Evolutionary conservation across 1,140 invertebrate species (phyloP).

Genomic region (Lerema accius): DNA sequence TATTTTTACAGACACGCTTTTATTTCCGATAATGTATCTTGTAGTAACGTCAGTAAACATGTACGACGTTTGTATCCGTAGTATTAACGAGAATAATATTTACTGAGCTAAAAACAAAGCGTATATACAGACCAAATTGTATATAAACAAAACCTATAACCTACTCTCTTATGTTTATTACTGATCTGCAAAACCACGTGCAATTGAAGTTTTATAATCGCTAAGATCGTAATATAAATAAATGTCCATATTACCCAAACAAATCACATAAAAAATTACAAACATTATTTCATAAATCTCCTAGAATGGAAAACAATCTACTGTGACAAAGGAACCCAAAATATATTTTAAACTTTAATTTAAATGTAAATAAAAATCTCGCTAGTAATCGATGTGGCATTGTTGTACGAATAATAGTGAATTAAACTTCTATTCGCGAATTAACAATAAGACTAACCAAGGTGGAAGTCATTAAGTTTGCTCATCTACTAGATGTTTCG

Average conservation of each 20-base stretch:
- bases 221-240: too few species aligned
- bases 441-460: conserved; percentile 42
- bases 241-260: too few species aligned
- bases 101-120: too few species aligned
- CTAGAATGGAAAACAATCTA: background rate
- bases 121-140: too few species aligned
- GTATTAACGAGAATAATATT: conserved; percentile 8
- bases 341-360: background rate
- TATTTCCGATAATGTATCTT: conserved; percentile 2
- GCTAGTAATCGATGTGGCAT: conserved; percentile 2
- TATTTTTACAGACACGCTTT: conserved; percentile 21
- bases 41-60: conserved; percentile 10
- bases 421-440: conserved; percentile 29
- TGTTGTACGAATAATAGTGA: conserved; percentile 15
- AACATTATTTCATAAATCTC: too few species aligned
- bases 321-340: background rate
- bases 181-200: background rate
- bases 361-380: conserved; percentile 1
- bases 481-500: conserved; percentile 64
- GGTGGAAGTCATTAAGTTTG: conserved; percentile 61
- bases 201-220: background rate
- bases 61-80: background rate
- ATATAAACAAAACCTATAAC: too few species aligned
- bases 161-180: background rate
- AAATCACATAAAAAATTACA: too few species aligned